Percentiles rank a stretch among this genome's conserved stretches.
These are phyloP conservation scores for Heptranchias perlo DNA, from an alignment of 2,113 vertebrate genomes.

Conservation along the genomic window DNA sequence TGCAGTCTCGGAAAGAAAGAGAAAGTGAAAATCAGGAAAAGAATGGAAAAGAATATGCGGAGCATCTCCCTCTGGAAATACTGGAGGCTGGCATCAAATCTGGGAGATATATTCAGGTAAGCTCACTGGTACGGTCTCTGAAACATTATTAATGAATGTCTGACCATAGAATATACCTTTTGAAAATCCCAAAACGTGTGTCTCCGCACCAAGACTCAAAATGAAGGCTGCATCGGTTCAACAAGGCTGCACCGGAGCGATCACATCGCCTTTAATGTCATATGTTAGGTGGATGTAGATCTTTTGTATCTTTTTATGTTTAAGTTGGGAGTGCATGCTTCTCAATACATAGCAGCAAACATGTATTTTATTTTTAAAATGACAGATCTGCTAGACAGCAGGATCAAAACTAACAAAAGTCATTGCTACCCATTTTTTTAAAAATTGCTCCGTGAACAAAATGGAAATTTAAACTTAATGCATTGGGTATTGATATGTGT, in stretches of 20 bases:
- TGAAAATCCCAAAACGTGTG: not conserved
- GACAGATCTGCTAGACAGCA: not conserved
- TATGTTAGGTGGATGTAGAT: not conserved
- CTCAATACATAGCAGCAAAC: not conserved
- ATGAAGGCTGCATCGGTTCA: not conserved
- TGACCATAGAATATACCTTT: not conserved
- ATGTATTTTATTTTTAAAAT: not conserved
- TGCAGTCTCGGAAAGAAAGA: conserved; percentile 68
- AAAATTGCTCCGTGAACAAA: not conserved
- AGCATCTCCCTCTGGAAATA: conserved; percentile 74
- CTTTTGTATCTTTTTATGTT: not conserved
- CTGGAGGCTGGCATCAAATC: conserved; percentile 89
- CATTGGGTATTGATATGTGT: not conserved
- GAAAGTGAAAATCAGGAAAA: conserved; percentile 72
- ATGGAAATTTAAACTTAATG: not conserved
- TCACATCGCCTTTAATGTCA: not conserved
- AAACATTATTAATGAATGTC: conserved; percentile 17
- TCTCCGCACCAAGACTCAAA: not conserved
- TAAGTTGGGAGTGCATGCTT: not conserved
- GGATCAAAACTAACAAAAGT: not conserved
- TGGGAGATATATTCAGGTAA: conserved; percentile 77
- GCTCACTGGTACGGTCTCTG: not conserved
- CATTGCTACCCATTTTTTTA: not conserved
- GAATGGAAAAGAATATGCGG: conserved; percentile 67
- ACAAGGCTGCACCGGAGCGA: not conserved